Evolutionary conservation across 2,888 invertebrate species (phyloP).

Genomic region (Cheilosia impressa): DNA sequence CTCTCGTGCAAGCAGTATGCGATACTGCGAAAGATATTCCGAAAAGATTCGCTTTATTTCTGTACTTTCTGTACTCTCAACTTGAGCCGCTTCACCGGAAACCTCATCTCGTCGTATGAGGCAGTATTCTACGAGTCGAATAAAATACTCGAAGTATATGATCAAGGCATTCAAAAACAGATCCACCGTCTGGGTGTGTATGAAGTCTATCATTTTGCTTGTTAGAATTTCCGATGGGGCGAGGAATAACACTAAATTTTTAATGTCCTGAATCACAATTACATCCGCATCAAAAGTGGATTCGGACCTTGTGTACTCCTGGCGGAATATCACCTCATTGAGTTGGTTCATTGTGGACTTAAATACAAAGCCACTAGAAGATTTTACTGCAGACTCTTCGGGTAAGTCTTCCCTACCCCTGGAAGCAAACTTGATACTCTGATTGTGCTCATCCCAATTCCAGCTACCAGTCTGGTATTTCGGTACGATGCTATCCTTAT

Average conservation of each 20-base stretch:
- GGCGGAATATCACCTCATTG: slow-evolving; percentile 81
- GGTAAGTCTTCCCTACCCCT: slow-evolving; percentile 65
- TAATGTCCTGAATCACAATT: slow-evolving; percentile 81
- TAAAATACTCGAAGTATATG: slow-evolving; percentile 82
- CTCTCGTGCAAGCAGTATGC: slow-evolving; percentile 81
- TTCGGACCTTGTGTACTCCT: slow-evolving; percentile 77
- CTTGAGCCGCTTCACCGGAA: slow-evolving; percentile 77
- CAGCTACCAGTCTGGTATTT: slow-evolving; percentile 80
- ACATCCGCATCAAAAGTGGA: slow-evolving; percentile 78
- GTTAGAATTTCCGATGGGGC: slow-evolving; percentile 79
- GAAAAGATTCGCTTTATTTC: slow-evolving; percentile 80
- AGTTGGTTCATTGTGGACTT: slow-evolving; percentile 78
- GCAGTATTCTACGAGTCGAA: slow-evolving; percentile 81
- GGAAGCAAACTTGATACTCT: slow-evolving; percentile 77
- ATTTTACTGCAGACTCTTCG: slow-evolving; percentile 76
- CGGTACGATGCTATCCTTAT: slow-evolving; percentile 78
- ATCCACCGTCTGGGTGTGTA: slow-evolving; percentile 80
- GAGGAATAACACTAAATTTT: slow-evolving; percentile 80
- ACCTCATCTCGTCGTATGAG: slow-evolving; percentile 81
- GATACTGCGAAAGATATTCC: slow-evolving; percentile 80
- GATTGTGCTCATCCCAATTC: slow-evolving; percentile 79
- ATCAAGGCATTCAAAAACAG: slow-evolving; percentile 80
- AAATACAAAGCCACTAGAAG: slow-evolving; percentile 79
- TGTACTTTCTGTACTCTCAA: slow-evolving; percentile 80
- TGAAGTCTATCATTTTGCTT: slow-evolving; percentile 79